These are phyloP conservation scores for Matsumyia berberina DNA, from an alignment of 2,888 invertebrate species.

Conservation along the genomic window DNA sequence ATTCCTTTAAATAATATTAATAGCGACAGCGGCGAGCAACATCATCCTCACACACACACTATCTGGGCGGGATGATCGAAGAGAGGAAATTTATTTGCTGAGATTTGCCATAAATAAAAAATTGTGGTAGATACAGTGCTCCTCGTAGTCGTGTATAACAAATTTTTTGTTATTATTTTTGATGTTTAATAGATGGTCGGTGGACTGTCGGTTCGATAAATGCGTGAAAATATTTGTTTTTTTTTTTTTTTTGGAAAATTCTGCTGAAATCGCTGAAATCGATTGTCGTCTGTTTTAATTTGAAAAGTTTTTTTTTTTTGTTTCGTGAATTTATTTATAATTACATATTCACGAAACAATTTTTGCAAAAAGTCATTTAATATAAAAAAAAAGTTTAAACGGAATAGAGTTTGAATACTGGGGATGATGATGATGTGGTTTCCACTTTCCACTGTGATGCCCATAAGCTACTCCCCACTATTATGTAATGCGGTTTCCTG, in stretches of 20 bases:
- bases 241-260: not conserved
- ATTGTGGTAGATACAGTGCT: not conserved
- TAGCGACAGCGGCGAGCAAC: constrained; percentile 35
- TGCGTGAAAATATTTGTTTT: constrained; percentile 26
- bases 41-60: not conserved
- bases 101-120: constrained; percentile 58
- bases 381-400: too few species aligned
- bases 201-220: constrained; percentile 2
- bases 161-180: not conserved
- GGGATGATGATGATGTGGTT: too few species aligned
- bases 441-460: too few species aligned
- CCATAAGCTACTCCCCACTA: too few species aligned
- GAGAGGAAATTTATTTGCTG: constrained; percentile 35
- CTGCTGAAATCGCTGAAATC: constrained; percentile 47
- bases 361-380: too few species aligned
- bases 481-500: too few species aligned
- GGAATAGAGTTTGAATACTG: too few species aligned
- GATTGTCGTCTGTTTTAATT: constrained; percentile 44
- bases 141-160: not conserved
- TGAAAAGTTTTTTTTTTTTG: constrained; percentile 27
- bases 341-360: not conserved
- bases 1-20: constrained; percentile 48
- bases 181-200: not conserved
- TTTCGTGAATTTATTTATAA: constrained; percentile 14
- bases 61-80: constrained; percentile 3